Percentiles rank a stretch among this genome's conserved stretches.
phyloP scores from a whole-genome alignment of 2,888 invertebrate genomes.

The Lydus trimaculatus region DNA sequence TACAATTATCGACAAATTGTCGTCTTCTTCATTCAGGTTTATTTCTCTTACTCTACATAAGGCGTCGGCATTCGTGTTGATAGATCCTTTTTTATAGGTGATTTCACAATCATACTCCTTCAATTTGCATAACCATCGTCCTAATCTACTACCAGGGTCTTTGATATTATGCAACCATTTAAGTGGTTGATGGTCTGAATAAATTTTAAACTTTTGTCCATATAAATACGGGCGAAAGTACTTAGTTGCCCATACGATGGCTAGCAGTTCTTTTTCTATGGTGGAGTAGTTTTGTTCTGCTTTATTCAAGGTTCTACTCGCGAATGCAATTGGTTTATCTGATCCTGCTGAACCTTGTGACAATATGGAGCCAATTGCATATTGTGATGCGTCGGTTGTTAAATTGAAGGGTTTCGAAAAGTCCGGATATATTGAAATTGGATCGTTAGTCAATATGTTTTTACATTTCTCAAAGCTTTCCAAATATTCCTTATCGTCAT shows the following conservation, averaged over 20 bases:
- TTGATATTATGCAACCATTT: too few species aligned
- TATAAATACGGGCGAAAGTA: slow-evolving; percentile 49
- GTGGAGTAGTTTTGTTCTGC: slow-evolving; percentile 3
- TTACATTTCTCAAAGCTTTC: slow-evolving; percentile 3
- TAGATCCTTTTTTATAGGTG: slow-evolving; percentile 6
- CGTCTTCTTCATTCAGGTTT: not conserved
- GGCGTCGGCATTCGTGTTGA: slow-evolving; percentile 8
- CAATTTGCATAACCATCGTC: slow-evolving; percentile 43
- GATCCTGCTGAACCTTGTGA: not conserved
- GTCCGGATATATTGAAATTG: slow-evolving; percentile 4
- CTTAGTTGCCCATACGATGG: too few species aligned
- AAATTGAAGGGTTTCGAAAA: not conserved
- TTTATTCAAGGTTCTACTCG: not conserved
- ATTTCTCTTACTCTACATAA: not conserved
- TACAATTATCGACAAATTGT: not conserved
- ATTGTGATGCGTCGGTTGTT: not conserved
- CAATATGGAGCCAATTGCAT: not conserved
- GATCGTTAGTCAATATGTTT: not conserved
- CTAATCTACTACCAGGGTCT: slow-evolving; percentile 24
- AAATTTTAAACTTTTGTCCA: slow-evolving; percentile 44
- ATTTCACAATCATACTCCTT: slow-evolving; percentile 26
- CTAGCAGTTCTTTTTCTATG: not conserved
- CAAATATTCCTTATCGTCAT: not conserved
- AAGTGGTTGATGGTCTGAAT: too few species aligned
- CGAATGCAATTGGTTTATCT: slow-evolving; percentile 13